Conservation (phyloP, 2,797 vertebrate species). For the Lutjanus argentimaculatus region DNA sequence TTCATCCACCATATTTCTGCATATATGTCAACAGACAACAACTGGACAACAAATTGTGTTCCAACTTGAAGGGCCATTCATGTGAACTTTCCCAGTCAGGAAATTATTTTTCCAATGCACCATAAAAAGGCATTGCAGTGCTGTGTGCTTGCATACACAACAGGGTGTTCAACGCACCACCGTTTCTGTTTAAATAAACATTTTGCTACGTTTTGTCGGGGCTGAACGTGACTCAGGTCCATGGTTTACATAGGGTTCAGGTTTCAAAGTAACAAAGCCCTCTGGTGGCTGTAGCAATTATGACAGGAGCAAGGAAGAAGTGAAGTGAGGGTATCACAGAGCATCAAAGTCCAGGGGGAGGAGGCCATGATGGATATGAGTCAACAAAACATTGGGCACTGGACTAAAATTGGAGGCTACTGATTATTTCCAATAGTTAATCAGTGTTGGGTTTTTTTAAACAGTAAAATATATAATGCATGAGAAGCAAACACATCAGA, state of each 20-base stretch:
- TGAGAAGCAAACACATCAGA: slow-evolving; percentile 17
- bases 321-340: background rate
- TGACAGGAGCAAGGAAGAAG: background rate
- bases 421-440: background rate
- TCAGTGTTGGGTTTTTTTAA: background rate
- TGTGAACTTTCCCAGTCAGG: no score
- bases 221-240: no score
- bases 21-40: no score
- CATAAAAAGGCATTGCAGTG: no score
- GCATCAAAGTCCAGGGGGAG: background rate
- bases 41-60: no score
- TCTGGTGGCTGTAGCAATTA: background rate
- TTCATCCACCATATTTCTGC: no score
- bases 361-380: background rate
- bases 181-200: no score
- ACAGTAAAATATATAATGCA: background rate
- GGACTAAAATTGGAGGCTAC: background rate
- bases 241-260: background rate
- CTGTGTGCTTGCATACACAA: no score
- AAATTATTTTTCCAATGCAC: no score
- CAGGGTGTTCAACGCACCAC: no score
- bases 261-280: background rate
- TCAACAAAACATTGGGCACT: background rate
- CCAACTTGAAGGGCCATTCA: no score
- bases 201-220: no score